These are phyloP conservation scores for Drosophila chauvacae DNA, from an alignment of 1,140 invertebrate species.

Conservation along the genomic window DNA sequence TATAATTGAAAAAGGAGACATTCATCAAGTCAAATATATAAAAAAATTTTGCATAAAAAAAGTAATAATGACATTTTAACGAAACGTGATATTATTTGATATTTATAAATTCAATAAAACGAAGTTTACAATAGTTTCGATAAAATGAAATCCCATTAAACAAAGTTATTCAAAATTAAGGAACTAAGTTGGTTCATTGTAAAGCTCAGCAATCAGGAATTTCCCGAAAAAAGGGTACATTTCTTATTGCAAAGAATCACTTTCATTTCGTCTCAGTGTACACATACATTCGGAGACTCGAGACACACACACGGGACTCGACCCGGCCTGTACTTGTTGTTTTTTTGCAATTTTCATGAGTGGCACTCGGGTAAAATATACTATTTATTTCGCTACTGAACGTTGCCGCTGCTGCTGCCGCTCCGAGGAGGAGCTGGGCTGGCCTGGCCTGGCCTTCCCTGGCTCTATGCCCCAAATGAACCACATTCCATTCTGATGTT, in stretches of 20 bases:
- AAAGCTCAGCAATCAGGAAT: background rate
- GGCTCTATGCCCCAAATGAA: slow-evolving; percentile 69
- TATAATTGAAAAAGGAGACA: too few species aligned
- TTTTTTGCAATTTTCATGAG: slow-evolving; percentile 82
- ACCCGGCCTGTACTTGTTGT: slow-evolving; percentile 58
- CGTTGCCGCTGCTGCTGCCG: slow-evolving; percentile 16
- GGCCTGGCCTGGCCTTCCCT: background rate
- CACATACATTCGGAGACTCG: slow-evolving; percentile 13
- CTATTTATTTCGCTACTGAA: slow-evolving; percentile 78
- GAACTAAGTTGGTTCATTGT: background rate
- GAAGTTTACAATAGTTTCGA: too few species aligned
- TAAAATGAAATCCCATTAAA: too few species aligned
- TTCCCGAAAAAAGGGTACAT: background rate
- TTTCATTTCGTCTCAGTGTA: background rate
- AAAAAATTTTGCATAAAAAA: too few species aligned
- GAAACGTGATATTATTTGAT: too few species aligned
- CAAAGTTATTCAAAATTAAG: background rate
- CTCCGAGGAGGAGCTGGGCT: slow-evolving; percentile 8
- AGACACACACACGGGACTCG: slow-evolving; percentile 41
- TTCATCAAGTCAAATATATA: too few species aligned
- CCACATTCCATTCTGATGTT: slow-evolving; percentile 67
- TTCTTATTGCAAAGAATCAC: too few species aligned
- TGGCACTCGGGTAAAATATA: slow-evolving; percentile 82
- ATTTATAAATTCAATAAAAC: background rate
- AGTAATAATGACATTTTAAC: too few species aligned